Conservation (phyloP, 2,797 vertebrate genomes). For the Phrynocephalus forsythii region DNA sequence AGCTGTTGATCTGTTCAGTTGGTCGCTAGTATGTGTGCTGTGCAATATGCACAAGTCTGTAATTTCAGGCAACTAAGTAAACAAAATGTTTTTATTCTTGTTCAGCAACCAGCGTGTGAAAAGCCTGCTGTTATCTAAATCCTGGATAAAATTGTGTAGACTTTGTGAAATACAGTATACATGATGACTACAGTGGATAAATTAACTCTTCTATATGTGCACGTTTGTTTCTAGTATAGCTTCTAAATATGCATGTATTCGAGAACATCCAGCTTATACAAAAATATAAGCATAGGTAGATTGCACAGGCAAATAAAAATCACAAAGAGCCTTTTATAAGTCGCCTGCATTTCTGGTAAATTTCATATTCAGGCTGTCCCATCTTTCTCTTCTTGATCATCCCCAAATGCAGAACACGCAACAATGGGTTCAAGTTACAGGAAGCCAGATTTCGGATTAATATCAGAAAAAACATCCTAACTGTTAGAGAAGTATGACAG, state of each 20-base stretch:
- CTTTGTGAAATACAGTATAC: not conserved
- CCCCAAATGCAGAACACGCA: no score
- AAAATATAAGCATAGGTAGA: no score
- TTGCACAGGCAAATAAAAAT: not conserved
- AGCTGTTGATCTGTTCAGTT: no score
- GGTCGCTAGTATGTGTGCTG: no score
- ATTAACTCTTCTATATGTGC: no score
- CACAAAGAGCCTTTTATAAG: not conserved
- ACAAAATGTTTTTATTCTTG: no score
- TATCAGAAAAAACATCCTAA: no score
- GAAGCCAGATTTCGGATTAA: no score
- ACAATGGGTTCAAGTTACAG: no score
- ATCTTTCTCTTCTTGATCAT: not conserved
- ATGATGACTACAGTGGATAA: not conserved
- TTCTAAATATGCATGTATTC: not conserved
- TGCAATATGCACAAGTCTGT: no score
- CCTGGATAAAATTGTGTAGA: not conserved
- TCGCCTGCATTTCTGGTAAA: not conserved
- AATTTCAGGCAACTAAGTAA: no score
- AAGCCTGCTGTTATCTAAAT: not conserved
- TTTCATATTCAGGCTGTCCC: not conserved
- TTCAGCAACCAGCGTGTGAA: not conserved
- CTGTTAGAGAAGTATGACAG: no score
- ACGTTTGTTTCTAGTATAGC: not conserved
- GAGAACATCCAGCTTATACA: not conserved